Evolutionary conservation across 2,113 vertebrate genomes (phyloP).

Genomic region (Equus quagga): DNA sequence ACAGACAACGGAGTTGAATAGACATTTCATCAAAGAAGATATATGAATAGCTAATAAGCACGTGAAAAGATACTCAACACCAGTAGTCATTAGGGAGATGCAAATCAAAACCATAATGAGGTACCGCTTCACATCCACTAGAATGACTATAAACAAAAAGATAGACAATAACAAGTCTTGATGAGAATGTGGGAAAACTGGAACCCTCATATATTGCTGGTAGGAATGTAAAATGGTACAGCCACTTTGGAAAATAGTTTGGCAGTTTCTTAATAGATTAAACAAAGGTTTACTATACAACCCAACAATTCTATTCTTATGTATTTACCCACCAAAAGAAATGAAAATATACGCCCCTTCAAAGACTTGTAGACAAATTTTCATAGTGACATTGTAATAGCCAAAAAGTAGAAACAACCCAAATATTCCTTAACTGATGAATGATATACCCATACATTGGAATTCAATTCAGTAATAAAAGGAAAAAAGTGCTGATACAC

Average conservation of each 20-base stretch:
- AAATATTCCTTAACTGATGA: not conserved
- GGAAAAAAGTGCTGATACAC: not conserved
- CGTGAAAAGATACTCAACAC: not conserved
- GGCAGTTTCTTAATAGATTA: not conserved
- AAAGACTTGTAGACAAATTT: not conserved
- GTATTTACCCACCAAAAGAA: not conserved
- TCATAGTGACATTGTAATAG: not conserved
- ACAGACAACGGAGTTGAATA: constrained; percentile 1
- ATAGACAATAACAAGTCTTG: not conserved
- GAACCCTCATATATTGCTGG: not conserved
- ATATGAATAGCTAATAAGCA: not conserved
- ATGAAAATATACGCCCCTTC: not conserved
- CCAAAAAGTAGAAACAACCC: not conserved
- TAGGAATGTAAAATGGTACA: not conserved
- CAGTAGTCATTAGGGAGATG: constrained; percentile 11
- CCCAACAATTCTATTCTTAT: not conserved
- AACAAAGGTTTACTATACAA: not conserved
- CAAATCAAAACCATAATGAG: not conserved
- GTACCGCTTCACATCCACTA: not conserved
- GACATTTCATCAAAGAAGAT: not conserved
- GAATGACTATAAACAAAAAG: constrained; percentile 14
- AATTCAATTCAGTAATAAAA: not conserved
- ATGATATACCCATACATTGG: not conserved
- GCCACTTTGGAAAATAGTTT: not conserved
- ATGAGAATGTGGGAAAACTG: not conserved